These are phyloP conservation scores for Orgyia antiqua DNA, from an alignment of 2,888 invertebrate species.

Conservation along the genomic window DNA sequence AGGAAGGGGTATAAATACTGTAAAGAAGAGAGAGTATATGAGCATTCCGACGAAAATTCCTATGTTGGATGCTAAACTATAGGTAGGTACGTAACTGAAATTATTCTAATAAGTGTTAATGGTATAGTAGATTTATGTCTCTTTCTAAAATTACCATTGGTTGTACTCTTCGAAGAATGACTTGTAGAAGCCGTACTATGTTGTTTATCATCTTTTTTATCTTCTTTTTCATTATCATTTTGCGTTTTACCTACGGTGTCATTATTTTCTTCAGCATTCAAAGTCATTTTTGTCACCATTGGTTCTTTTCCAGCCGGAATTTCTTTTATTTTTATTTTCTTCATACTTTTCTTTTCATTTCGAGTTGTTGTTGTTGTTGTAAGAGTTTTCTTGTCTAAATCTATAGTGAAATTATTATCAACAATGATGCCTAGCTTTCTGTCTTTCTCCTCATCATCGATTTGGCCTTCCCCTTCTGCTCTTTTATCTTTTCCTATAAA, in stretches of 20 bases:
- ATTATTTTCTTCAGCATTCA: constrained; percentile 15
- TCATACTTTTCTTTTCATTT: constrained; percentile 20
- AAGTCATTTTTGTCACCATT: constrained; percentile 8
- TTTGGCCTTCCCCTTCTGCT: constrained; percentile 1
- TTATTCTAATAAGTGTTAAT: too few relatives aligned
- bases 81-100: too few relatives aligned
- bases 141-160: constrained; percentile 31
- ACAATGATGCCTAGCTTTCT: constrained; percentile 6
- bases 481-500: constrained; percentile 18
- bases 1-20: too few relatives aligned
- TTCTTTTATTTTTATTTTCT: constrained; percentile 34
- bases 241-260: constrained; percentile 7
- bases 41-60: too few relatives aligned
- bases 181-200: constrained; percentile 13
- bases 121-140: too few relatives aligned
- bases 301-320: constrained; percentile 16
- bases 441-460: background rate
- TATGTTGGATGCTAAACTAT: too few relatives aligned
- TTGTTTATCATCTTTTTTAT: constrained; percentile 8
- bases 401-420: constrained; percentile 39
- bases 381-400: constrained; percentile 42
- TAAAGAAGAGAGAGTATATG: too few relatives aligned
- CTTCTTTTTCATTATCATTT: constrained; percentile 11
- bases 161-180: constrained; percentile 14
- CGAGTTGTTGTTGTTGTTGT: constrained; percentile 19